phyloP scores from a whole-genome alignment of 2,113 vertebrate genomes.

The Pollachius pollachius region DNA sequence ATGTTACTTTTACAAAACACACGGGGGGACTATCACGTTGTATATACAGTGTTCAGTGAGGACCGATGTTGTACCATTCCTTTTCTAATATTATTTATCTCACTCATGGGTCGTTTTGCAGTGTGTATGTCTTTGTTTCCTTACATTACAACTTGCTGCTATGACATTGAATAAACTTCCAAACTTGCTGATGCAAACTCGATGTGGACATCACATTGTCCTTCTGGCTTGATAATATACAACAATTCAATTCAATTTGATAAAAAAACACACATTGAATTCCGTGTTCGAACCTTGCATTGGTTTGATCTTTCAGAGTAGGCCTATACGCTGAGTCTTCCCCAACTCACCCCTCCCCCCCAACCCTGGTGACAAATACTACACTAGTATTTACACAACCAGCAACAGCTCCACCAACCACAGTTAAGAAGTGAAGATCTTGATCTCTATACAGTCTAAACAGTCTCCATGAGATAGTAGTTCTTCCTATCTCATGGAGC shows the following conservation, averaged over 20 bases:
- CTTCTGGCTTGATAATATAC: not conserved
- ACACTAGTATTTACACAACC: too few relatives aligned
- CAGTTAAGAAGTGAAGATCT: too few relatives aligned
- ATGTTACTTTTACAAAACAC: conserved; percentile 52
- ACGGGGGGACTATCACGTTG: conserved; percentile 38
- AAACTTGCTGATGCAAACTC: conserved; percentile 67
- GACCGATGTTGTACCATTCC: conserved; percentile 57
- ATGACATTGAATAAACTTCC: conserved; percentile 72
- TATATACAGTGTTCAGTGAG: conserved; percentile 50
- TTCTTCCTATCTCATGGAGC: too few relatives aligned
- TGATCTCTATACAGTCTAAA: too few relatives aligned
- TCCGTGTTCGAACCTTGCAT: not conserved
- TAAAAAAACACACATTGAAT: too few relatives aligned
- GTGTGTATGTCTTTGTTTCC: conserved; percentile 68
- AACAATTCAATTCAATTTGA: too few relatives aligned
- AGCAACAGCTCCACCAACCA: too few relatives aligned
- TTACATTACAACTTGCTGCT: conserved; percentile 70
- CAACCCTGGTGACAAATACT: too few relatives aligned
- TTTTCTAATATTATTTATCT: conserved; percentile 27
- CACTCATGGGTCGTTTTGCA: conserved; percentile 59
- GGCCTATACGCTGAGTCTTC: not conserved
- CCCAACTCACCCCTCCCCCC: not conserved
- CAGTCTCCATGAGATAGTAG: too few relatives aligned
- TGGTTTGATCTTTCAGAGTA: not conserved
- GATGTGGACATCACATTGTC: conserved; percentile 44